Evolutionary conservation across 2,797 vertebrate genomes (phyloP), one percentile per base, ranked within the genome.

Genomic region (Balearica regulorum): DNA sequence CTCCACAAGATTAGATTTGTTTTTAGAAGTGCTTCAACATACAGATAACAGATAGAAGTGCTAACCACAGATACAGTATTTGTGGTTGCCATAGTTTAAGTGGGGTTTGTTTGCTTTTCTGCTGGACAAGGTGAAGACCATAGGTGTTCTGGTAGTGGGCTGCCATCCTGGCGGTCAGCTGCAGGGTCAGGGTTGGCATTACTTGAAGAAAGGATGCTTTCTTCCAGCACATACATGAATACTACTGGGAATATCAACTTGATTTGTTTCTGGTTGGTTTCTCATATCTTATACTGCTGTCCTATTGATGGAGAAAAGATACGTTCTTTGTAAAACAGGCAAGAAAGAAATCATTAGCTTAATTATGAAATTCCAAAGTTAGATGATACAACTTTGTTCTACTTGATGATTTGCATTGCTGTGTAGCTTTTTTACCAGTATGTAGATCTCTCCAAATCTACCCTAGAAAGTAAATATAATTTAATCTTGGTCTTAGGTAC

Each of bases 11-110:
- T 72, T 7, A 66, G 54, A 49, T 43, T 76, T 83, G 83, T 31
- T 89, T 78, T 72, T 37, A 69, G 51, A 83, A 91, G 57, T 61
- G 33, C 39, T 88, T 86, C 35, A 60, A 7, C 16, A 53, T 26
- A 53, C 51, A 53, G 51, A 53, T 53, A 53, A 17, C 51, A 29
- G 41, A 41, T 41, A 41, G 51, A 16, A 53, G 64, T 69, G 43
- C 39, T 65, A 72, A 73, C 37, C 25, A 24, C 0, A 0, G 28
- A 31, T 58, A 31, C 29, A 64, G 0, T 57, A 11, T 78, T 35
- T 78, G 57, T 33, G 22, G 43, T n/a, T 86, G 21, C 28, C 20
- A 5, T 61, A 15, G 54, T 85, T 68, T 65, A 64, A 89, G 21
- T n/a, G 18, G 22, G 43, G 2, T 43, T 88, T 64, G 25, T 61